Evolutionary conservation across 2,888 invertebrate species (phyloP).

Genomic region (Lasius platythorax): DNA sequence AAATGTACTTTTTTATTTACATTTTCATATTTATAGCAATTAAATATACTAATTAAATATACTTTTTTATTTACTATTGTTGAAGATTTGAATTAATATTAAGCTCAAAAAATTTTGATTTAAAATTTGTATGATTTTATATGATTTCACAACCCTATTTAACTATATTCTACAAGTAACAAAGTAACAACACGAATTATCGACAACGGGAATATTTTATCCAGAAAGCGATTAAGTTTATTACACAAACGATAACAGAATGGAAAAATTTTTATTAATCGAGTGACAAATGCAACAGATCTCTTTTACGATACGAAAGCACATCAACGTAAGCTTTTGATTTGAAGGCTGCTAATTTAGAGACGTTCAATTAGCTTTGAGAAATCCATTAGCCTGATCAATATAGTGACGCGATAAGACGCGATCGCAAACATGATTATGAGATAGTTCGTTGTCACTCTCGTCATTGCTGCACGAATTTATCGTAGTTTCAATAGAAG

Average conservation of each 20-base stretch:
- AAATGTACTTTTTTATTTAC: background rate
- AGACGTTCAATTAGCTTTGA: conserved; percentile 5
- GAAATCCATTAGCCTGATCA: background rate
- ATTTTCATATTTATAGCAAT: background rate
- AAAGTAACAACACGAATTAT: background rate
- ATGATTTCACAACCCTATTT: background rate
- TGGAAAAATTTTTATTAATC: background rate
- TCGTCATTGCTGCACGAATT: background rate
- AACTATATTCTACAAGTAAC: background rate
- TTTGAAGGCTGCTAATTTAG: background rate
- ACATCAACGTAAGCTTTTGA: background rate
- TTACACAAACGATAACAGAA: background rate
- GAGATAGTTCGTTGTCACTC: background rate
- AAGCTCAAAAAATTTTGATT: background rate
- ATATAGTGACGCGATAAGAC: background rate
- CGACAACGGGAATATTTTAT: background rate
- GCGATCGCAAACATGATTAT: background rate
- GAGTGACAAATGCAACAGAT: background rate
- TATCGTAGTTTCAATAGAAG: background rate
- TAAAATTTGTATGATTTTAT: conserved; percentile 6
- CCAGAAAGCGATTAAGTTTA: background rate
- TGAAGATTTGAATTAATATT: background rate
- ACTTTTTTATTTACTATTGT: background rate
- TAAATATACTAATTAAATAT: too few relatives aligned
- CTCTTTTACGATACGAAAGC: background rate